A percentile compares a stretch with the other conserved stretches of the same genome.
phyloP scores from a whole-genome alignment of 2,888 invertebrate species.

The Nowickia ferox region DNA sequence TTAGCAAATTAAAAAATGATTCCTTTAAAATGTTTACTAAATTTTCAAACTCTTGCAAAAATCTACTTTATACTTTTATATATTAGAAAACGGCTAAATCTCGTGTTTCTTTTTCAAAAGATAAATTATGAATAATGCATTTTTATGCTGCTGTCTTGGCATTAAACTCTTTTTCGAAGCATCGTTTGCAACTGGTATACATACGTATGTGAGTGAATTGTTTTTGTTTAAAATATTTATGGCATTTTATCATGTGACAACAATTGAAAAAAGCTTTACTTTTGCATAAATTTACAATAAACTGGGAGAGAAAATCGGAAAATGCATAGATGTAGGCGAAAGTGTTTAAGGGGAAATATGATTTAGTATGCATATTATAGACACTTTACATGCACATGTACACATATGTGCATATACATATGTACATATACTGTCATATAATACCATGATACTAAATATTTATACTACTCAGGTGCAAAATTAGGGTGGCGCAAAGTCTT shows the following conservation, averaged over 20 bases:
- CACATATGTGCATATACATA: not conserved
- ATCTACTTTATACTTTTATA: not conserved
- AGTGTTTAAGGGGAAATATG: slow-evolving; percentile 30
- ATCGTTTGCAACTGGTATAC: too few species aligned
- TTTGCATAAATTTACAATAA: slow-evolving; percentile 57
- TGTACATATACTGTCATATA: slow-evolving; percentile 1
- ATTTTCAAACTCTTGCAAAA: not conserved
- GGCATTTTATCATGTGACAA: slow-evolving; percentile 42
- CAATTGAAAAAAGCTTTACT: slow-evolving; percentile 9
- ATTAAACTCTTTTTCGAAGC: slow-evolving; percentile 17
- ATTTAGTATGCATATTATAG: slow-evolving; percentile 19
- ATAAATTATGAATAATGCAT: slow-evolving; percentile 56
- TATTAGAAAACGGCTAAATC: slow-evolving; percentile 23
- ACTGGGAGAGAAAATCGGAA: not conserved
- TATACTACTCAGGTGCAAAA: not conserved
- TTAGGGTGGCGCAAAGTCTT: slow-evolving; percentile 4
- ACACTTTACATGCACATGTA: not conserved
- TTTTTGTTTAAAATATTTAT: slow-evolving; percentile 43
- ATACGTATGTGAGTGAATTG: not conserved
- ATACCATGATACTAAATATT: slow-evolving; percentile 31
- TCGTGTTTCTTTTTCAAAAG: slow-evolving; percentile 5
- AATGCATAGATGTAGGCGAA: not conserved
- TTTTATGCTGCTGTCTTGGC: slow-evolving; percentile 11
- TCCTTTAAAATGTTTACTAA: not conserved
- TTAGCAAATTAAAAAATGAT: not conserved